These are phyloP conservation scores for Leptothorax acervorum DNA, from an alignment of 2,888 invertebrate genomes.

Conservation along the genomic window DNA sequence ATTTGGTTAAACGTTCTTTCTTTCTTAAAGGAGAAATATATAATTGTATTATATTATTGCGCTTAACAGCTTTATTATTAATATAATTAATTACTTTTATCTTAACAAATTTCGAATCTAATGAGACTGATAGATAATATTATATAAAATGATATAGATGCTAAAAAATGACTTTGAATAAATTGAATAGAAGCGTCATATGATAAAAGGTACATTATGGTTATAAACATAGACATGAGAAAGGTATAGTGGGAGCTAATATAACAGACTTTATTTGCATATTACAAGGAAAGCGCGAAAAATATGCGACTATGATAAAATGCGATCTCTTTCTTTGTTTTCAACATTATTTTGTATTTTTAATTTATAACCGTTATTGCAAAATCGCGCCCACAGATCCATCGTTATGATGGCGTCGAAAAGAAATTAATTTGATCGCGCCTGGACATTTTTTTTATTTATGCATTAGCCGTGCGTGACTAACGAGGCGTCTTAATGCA, in stretches of 20 bases:
- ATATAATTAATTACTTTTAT: constrained; percentile 11
- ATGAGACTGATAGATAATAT: constrained; percentile 13
- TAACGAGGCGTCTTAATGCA: constrained; percentile 63
- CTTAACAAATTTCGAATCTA: background rate
- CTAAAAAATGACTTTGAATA: background rate
- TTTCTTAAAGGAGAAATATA: background rate
- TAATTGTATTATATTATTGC: background rate
- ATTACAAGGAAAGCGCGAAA: background rate
- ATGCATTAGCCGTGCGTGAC: constrained; percentile 63
- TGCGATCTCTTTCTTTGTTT: background rate
- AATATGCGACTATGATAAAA: constrained; percentile 25
- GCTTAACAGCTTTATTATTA: background rate
- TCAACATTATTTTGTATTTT: constrained; percentile 12
- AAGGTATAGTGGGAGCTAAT: background rate
- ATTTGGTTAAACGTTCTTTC: background rate
- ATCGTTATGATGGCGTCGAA: constrained; percentile 1
- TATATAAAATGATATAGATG: background rate
- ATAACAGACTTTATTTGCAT: constrained; percentile 28
- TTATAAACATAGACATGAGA: constrained; percentile 18
- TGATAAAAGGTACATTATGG: constrained; percentile 3
- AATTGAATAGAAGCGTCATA: background rate
- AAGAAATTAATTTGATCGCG: constrained; percentile 63
- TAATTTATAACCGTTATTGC: background rate
- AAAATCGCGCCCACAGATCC: background rate
- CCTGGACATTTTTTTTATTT: constrained; percentile 65